Percentiles rank a stretch among this genome's conserved stretches.
Conservation (phyloP, 1,140 invertebrate species). For the Spodoptera litura region DNA sequence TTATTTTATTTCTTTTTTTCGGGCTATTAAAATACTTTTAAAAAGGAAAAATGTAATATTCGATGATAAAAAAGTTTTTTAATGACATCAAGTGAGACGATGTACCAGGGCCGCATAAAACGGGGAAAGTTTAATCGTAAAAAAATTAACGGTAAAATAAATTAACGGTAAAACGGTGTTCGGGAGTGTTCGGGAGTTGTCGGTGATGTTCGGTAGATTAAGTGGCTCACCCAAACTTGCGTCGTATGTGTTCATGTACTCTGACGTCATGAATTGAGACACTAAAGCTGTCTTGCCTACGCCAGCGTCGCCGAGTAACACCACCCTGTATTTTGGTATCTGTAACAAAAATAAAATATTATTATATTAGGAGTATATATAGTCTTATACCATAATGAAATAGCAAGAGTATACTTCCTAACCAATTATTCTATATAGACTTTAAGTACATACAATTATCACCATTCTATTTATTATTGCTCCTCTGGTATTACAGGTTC, state of each 20-base stretch:
- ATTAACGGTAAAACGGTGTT: slow-evolving; percentile 14
- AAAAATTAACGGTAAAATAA: background rate
- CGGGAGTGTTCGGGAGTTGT: background rate
- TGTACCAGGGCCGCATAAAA: slow-evolving; percentile 19
- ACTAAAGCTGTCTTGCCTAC: slow-evolving; percentile 96
- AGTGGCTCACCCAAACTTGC: slow-evolving; percentile 91
- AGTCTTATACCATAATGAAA: no score
- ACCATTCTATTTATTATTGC: no score
- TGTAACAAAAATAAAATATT: slow-evolving; percentile 57
- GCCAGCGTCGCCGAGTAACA: slow-evolving; percentile 93
- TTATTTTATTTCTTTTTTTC: background rate
- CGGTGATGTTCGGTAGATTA: background rate
- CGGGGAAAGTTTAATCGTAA: background rate
- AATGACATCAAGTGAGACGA: background rate
- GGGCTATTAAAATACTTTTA: background rate
- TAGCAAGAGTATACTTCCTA: no score
- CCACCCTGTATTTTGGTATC: slow-evolving; percentile 91
- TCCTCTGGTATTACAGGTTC: no score
- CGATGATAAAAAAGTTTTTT: background rate
- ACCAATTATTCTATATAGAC: no score
- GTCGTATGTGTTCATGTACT: slow-evolving; percentile 97
- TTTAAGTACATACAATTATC: no score
- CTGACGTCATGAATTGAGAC: slow-evolving; percentile 97
- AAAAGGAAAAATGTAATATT: background rate
- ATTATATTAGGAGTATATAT: no score